Evolutionary conservation across 2,797 vertebrate genomes (phyloP).

Genomic region (Emydoidea blandingii): DNA sequence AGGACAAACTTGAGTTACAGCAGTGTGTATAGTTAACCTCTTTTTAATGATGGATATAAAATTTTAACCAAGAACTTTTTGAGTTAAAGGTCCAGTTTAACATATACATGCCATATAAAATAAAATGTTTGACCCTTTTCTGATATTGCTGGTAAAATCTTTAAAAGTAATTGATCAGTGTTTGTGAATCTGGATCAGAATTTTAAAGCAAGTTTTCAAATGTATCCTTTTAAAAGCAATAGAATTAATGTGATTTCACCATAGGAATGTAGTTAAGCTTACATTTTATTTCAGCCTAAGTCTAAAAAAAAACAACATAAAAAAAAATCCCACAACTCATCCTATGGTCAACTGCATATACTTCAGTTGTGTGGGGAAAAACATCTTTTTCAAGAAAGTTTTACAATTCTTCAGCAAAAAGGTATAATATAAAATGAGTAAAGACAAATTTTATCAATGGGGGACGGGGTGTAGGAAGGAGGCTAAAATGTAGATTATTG

Average conservation of each 20-base stretch:
- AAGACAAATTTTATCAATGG: neutral
- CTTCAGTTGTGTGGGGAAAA: neutral
- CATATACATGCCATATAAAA: neutral
- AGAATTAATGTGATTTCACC: neutral
- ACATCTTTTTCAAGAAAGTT: neutral
- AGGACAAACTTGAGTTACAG: neutral
- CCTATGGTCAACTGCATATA: neutral
- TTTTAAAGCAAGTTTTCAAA: neutral
- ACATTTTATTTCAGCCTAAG: neutral
- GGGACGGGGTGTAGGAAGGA: neutral
- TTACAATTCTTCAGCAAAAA: neutral
- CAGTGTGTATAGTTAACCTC: neutral
- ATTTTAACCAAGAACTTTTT: neutral
- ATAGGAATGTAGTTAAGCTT: neutral
- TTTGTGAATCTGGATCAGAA: neutral
- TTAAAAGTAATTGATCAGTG: constrained; percentile 2
- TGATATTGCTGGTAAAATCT: neutral
- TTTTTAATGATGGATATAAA: neutral
- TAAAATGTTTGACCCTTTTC: neutral
- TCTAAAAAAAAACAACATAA: neutral
- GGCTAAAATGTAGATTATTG: neutral
- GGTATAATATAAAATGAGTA: neutral
- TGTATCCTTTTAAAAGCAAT: neutral
- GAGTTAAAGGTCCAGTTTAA: neutral
- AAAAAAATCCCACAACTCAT: neutral